Conservation (phyloP, 2,888 invertebrate genomes). For the Machimus rusticus region DNA sequence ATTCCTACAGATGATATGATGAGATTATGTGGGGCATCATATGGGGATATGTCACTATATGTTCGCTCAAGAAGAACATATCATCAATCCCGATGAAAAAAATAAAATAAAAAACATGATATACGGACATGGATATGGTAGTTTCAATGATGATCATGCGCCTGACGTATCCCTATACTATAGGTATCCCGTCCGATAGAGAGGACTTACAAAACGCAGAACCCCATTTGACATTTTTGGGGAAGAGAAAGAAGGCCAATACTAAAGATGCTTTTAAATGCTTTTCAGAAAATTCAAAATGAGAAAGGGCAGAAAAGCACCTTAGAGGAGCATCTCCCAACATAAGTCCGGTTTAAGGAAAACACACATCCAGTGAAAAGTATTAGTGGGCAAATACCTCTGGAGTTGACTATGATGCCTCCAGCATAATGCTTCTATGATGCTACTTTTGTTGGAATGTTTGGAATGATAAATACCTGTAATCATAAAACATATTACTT, state of each 20-base stretch:
- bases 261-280: not conserved
- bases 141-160: not conserved
- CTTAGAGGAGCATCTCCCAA: not conserved
- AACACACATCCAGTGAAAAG: not conserved
- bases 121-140: not conserved
- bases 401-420: not conserved
- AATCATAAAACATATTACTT: not conserved
- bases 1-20: not conserved
- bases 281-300: not conserved
- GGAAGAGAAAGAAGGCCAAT: not conserved
- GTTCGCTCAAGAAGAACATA: not conserved
- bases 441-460: not conserved
- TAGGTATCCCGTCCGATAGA: not conserved
- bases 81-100: not conserved
- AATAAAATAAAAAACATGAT: no score
- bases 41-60: not conserved
- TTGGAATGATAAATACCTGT: not conserved
- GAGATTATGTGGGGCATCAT: not conserved
- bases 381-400: not conserved
- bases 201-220: not conserved
- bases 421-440: not conserved
- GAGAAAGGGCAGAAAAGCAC: not conserved
- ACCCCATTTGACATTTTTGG: not conserved
- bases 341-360: not conserved
- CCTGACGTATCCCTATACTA: not conserved